A percentile compares a stretch with the other conserved stretches of the same genome.
These are phyloP conservation scores for Daptonema setosum DNA, from an alignment of 2,888 invertebrate genomes.

Conservation along the genomic window DNA sequence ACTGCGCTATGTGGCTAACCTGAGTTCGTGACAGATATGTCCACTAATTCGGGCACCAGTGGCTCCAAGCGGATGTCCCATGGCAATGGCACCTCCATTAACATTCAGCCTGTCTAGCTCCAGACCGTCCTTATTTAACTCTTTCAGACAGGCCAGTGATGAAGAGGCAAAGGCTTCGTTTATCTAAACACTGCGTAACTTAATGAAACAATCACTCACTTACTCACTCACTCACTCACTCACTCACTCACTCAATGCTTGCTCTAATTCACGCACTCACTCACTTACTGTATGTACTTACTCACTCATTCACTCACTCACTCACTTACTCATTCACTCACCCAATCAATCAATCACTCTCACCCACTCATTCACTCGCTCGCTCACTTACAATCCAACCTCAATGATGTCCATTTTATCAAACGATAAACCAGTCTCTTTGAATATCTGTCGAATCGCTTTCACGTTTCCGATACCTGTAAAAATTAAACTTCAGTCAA, in stretches of 20 bases:
- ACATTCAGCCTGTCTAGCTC: conserved; percentile 70
- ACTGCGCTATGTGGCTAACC: neutral
- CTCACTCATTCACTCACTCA: no score
- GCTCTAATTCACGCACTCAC: no score
- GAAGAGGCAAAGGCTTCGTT: conserved; percentile 96
- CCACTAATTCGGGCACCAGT: conserved; percentile 74
- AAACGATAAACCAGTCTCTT: conserved; percentile 51
- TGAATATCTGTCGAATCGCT: conserved; percentile 64
- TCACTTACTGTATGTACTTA: no score
- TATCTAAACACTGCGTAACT: conserved; percentile 43
- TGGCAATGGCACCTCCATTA: conserved; percentile 81
- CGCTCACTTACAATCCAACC: no score
- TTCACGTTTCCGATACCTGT: conserved; percentile 95
- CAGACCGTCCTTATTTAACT: conserved; percentile 58
- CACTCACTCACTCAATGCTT: no score
- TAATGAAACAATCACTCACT: no score
- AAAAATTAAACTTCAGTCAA: no score
- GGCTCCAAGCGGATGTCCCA: conserved; percentile 78
- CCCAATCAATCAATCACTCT: no score
- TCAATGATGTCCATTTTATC: conserved; percentile 77
- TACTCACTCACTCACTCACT: no score
- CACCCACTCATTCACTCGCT: no score
- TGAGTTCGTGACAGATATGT: conserved; percentile 67
- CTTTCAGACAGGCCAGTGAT: conserved; percentile 70
- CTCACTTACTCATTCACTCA: no score